Evolutionary conservation across 2,113 vertebrate genomes (phyloP).

Genomic region (Tricholaema leucomelas): DNA sequence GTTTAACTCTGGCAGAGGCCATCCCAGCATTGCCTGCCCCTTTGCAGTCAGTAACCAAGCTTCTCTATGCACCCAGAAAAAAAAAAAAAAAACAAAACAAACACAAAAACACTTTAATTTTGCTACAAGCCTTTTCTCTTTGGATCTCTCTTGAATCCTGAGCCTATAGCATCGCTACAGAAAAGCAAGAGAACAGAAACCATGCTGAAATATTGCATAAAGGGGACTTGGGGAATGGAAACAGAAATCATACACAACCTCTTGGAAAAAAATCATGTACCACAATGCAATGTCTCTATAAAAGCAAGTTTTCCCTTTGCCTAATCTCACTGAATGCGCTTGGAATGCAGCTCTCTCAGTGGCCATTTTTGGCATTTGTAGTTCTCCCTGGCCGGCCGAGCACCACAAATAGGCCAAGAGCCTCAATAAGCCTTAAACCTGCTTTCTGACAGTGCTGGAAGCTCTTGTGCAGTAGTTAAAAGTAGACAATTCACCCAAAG

Average conservation of each 20-base stretch:
- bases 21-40: background rate
- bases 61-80: background rate
- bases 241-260: fast-evolving
- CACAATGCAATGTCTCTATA: fast-evolving
- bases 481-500: background rate
- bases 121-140: background rate
- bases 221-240: background rate
- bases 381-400: background rate
- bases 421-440: background rate
- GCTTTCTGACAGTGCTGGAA: background rate
- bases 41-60: background rate
- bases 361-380: background rate
- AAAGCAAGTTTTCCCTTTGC: background rate
- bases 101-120: background rate
- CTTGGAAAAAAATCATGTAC: background rate
- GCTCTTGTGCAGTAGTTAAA: background rate
- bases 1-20: background rate
- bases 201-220: fast-evolving
- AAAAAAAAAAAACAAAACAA: too few relatives aligned
- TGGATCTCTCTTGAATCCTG: background rate
- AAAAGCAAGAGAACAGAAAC: background rate
- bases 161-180: background rate
- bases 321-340: background rate
- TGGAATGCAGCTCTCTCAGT: fast-evolving
- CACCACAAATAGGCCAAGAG: background rate